Conservation (phyloP, 2,888 invertebrate species). For the Tetramorium bicarinatum region DNA sequence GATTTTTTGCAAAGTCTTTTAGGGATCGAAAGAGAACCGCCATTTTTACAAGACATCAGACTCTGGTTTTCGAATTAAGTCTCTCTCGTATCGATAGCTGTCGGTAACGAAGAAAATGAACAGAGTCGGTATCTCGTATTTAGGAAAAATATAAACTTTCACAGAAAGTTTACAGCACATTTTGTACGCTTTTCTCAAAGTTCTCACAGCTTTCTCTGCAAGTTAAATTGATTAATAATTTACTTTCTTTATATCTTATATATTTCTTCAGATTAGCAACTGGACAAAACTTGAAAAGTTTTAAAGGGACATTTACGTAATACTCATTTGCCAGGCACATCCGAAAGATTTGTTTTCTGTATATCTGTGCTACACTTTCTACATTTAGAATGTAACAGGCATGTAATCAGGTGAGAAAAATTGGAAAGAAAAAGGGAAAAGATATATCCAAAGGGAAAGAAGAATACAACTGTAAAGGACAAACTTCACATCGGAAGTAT, state of each 20-base stretch:
- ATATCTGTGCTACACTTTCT: not conserved
- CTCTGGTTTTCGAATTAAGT: not conserved
- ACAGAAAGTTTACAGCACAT: not conserved
- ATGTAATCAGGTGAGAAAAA: not conserved
- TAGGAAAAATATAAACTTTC: not conserved
- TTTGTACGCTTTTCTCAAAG: not conserved
- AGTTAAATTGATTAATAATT: not conserved
- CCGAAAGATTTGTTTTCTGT: not conserved
- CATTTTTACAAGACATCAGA: constrained; percentile 70
- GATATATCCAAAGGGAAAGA: not conserved
- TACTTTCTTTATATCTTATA: not conserved
- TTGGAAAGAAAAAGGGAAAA: not conserved
- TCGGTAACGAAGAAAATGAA: not conserved
- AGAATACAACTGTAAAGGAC: not conserved
- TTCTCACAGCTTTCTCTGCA: not conserved
- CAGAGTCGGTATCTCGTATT: not conserved
- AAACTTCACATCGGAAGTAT: not conserved
- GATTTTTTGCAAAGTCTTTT: constrained; percentile 66
- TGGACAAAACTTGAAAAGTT: not conserved
- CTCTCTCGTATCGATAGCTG: not conserved
- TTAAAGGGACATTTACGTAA: not conserved
- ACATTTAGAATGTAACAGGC: not conserved
- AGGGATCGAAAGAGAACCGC: constrained; percentile 72
- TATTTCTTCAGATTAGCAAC: not conserved
- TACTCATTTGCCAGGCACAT: not conserved